Conservation (phyloP, 2,797 vertebrate genomes). For the Danio kyathit region DNA sequence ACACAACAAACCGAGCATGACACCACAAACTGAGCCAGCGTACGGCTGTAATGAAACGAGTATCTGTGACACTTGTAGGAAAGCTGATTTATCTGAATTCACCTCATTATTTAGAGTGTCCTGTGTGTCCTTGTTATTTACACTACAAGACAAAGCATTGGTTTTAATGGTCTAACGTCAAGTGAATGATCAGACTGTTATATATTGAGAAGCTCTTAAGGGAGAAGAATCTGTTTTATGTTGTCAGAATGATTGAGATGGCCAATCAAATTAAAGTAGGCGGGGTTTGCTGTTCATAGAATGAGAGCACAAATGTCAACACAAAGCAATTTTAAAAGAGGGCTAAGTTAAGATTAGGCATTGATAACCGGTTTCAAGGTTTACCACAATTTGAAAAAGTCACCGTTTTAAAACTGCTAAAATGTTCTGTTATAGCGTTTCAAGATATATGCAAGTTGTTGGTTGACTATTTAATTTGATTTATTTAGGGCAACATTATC, state of each 20-base stretch:
- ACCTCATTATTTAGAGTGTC: constrained; percentile 28
- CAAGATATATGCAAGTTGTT: too few relatives aligned
- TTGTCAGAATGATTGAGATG: not conserved
- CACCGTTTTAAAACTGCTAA: too few relatives aligned
- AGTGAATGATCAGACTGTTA: not conserved
- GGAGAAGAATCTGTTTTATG: not conserved
- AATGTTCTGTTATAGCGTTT: too few relatives aligned
- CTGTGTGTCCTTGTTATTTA: constrained; percentile 34
- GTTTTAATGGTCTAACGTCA: constrained; percentile 4
- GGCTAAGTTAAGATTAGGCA: too few relatives aligned
- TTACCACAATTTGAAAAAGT: too few relatives aligned
- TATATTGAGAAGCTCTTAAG: not conserved
- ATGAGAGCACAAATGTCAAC: too few relatives aligned
- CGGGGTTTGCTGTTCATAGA: not conserved
- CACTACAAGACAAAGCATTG: constrained; percentile 14
- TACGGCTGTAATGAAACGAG: not conserved
- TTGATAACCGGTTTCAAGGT: too few relatives aligned
- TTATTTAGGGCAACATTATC: too few relatives aligned
- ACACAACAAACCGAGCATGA: constrained; percentile 32
- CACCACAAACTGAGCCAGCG: constrained; percentile 9
- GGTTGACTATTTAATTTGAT: too few relatives aligned
- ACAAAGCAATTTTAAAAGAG: too few relatives aligned
- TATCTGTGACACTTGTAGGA: not conserved
- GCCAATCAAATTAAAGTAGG: not conserved
- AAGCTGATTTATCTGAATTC: constrained; percentile 10